Conservation (phyloP, 2,797 vertebrate genomes). For the Macropus fuliginosus region DNA sequence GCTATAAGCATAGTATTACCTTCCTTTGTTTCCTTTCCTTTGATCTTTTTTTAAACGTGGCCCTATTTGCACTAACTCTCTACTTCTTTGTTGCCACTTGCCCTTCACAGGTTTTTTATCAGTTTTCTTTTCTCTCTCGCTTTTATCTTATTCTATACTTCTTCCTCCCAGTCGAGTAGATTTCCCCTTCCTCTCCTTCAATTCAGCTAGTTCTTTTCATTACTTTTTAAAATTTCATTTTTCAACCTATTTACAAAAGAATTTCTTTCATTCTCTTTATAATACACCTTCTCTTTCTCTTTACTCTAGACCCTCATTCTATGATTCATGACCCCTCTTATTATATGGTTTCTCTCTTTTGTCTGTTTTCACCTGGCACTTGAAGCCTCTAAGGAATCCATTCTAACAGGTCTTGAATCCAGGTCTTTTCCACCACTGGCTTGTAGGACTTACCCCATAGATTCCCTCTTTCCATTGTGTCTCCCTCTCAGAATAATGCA, state of each 20-base stretch:
- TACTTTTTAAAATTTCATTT: background rate
- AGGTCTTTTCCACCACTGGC: background rate
- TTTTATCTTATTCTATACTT: background rate
- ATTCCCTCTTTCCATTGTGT: background rate
- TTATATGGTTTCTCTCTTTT: background rate
- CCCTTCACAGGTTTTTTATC: background rate
- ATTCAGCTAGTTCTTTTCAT: background rate
- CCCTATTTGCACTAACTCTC: background rate
- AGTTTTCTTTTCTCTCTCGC: background rate
- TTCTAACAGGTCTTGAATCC: background rate
- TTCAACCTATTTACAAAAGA: no score
- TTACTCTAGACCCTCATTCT: background rate
- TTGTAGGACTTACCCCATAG: background rate
- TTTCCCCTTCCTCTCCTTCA: background rate
- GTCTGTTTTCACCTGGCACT: background rate
- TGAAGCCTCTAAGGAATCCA: background rate
- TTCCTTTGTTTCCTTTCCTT: background rate
- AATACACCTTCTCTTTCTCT: no score
- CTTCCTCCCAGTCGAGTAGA: background rate
- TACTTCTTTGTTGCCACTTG: background rate
- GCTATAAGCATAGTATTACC: no score
- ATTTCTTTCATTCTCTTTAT: no score
- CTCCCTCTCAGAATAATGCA: background rate
- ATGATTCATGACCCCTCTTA: background rate
- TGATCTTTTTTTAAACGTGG: background rate